These are phyloP conservation scores for Drosophila birchii DNA, from an alignment of 2,888 invertebrate genomes.

Conservation along the genomic window DNA sequence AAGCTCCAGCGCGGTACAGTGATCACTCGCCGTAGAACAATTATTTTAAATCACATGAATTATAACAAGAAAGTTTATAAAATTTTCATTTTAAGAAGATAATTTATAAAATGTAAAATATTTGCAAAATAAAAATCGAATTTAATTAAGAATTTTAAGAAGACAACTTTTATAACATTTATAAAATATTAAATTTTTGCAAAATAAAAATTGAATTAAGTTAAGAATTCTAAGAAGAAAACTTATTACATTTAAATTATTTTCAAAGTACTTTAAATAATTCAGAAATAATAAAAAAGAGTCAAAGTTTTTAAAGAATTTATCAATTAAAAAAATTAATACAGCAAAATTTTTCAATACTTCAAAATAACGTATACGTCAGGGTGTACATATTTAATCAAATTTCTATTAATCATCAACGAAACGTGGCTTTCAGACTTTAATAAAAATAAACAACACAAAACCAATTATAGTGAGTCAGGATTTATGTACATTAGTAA, in stretches of 20 bases:
- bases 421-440: background rate
- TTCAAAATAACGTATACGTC: background rate
- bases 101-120: too few species aligned
- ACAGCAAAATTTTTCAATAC: accelerated
- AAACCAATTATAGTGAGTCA: background rate
- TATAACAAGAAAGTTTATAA: too few species aligned
- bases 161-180: too few species aligned
- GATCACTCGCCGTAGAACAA: background rate
- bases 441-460: background rate
- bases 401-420: background rate
- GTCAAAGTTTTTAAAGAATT: background rate
- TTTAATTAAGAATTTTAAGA: too few species aligned
- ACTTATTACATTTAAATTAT: too few species aligned
- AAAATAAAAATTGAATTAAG: too few species aligned
- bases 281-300: too few species aligned
- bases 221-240: too few species aligned
- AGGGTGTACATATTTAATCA: background rate
- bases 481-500: background rate
- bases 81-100: too few species aligned
- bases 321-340: background rate
- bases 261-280: too few species aligned
- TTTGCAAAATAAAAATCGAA: too few species aligned
- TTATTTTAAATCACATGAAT: background rate
- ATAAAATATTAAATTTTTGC: too few species aligned
- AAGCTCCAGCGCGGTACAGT: conserved; percentile 20